A percentile compares a stretch with the other conserved stretches of the same genome.
phyloP scores from a whole-genome alignment of 2,888 invertebrate species.

The Pseudanteris insignis region DNA sequence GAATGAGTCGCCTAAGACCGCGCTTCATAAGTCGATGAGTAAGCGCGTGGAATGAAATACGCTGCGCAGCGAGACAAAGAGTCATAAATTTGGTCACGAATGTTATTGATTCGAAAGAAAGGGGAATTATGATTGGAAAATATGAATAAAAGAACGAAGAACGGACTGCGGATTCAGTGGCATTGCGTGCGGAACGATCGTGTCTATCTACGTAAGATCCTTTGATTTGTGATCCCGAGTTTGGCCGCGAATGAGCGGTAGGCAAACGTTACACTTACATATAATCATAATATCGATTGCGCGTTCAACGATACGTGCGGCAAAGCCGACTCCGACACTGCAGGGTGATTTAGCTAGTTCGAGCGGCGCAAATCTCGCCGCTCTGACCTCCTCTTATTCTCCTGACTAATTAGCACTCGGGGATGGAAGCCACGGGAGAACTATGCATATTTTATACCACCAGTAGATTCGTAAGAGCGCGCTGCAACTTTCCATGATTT shows the following conservation, averaged over 20 bases:
- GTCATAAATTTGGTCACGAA: no score
- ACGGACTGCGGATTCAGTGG: background rate
- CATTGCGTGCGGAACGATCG: constrained; percentile 16
- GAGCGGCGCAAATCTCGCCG: constrained; percentile 34
- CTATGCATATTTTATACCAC: constrained; percentile 41
- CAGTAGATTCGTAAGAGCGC: constrained; percentile 22
- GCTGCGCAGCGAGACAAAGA: no score
- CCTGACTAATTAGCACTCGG: constrained; percentile 38
- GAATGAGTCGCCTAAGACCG: no score
- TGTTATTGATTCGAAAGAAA: no score
- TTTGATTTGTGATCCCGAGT: constrained; percentile 25
- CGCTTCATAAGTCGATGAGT: no score
- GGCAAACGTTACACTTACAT: constrained; percentile 37
- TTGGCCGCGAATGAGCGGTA: constrained; percentile 21
- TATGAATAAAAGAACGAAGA: no score
- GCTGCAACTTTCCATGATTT: constrained; percentile 30
- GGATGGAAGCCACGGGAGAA: constrained; percentile 42
- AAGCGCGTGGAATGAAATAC: no score
- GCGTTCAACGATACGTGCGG: constrained; percentile 32
- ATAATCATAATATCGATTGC: constrained; percentile 41
- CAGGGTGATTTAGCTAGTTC: constrained; percentile 42
- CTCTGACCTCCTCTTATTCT: constrained; percentile 38
- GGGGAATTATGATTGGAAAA: no score
- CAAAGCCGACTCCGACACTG: constrained; percentile 33
- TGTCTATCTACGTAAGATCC: constrained; percentile 7